Evolutionary conservation across 2,797 vertebrate genomes (phyloP).

Genomic region (Leucoraja ocellata): DNA sequence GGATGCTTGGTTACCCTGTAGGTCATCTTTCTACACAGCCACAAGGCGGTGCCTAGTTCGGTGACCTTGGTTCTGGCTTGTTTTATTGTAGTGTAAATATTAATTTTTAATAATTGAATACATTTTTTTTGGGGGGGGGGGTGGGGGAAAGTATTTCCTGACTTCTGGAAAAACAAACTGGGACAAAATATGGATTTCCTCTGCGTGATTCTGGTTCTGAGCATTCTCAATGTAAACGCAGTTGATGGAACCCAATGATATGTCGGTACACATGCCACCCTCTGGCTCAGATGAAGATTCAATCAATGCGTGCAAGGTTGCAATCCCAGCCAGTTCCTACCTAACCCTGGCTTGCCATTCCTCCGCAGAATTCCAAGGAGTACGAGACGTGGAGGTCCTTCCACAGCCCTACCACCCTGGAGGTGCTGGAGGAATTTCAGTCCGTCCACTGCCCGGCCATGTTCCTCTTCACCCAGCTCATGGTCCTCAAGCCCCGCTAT

Average conservation of each 20-base stretch:
- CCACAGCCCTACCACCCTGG: slow-evolving; percentile 63
- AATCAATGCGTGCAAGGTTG: background rate
- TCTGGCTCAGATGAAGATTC: background rate
- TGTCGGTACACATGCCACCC: background rate
- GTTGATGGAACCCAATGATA: background rate
- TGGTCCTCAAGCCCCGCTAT: slow-evolving; percentile 68
- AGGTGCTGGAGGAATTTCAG: slow-evolving; percentile 68
- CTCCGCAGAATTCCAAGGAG: slow-evolving; percentile 49
- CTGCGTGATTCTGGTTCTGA: too few species aligned
- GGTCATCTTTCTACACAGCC: too few species aligned
- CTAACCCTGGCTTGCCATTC: background rate
- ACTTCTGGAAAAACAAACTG: too few species aligned
- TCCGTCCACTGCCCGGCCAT: slow-evolving; percentile 59
- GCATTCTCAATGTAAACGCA: too few species aligned
- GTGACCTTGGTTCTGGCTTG: too few species aligned
- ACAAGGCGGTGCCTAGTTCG: too few species aligned
- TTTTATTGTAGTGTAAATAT: too few species aligned
- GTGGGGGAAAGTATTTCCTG: too few species aligned
- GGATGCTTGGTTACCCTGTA: too few species aligned
- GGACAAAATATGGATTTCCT: too few species aligned
- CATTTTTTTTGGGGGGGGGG: too few species aligned
- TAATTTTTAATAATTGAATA: too few species aligned
- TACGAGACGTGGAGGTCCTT: slow-evolving; percentile 70
- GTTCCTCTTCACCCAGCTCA: slow-evolving; percentile 71
- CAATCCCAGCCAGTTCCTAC: background rate